Base-by-base conservation (phyloP, 2,888 invertebrate genomes). In the Dioctria linearis region DNA sequence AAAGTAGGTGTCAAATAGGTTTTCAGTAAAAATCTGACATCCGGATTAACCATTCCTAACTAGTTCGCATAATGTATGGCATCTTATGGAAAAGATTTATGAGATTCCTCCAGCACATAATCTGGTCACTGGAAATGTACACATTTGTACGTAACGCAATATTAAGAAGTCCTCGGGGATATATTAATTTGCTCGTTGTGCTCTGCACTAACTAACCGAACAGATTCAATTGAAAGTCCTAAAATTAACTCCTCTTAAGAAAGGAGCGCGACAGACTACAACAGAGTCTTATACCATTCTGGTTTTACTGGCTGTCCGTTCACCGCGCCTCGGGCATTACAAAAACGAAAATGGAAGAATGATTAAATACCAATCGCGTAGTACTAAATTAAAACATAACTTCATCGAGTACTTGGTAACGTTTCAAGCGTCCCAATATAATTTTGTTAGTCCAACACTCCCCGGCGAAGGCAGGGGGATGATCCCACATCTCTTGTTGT, bases 401-500 rank as follows among this genome's bases (percentile, higher is more conserved):
- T 75, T 80, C 49, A 80, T 66, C 66, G 66, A 66, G 66, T 66
- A 78, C 66, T 65, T 25, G 54, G 78, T 65, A 51, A 51, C 78
- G 51, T 78, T 66, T 66, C 78, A 78, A 25, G 25, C 25, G 25
- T 25, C 25, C 25, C 25, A 25, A 25, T 25, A 66, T 78, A 66
- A 78, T 78, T 78, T 78, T 37, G 65, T 78, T 66, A 66, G 63
- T 9, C 61, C 61, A 63, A 76, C 63, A 76, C 76, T 78, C 66
- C 66, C 37, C 49, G 54, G 61, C 43, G 54, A 5, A 25, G 49
- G n/a, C 78, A 80, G 79, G 81, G 67, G 73, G 73, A 54, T 79
- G 82, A 81, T 81, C 81, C 83, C 82, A 81, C 82, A 82, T 82
- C 81, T 82, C 82, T 59, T 79, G 82, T 71, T 69, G 78, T 80